phyloP scores from a whole-genome alignment of 2,888 invertebrate species.

The Epsilonema sp. region DNA sequence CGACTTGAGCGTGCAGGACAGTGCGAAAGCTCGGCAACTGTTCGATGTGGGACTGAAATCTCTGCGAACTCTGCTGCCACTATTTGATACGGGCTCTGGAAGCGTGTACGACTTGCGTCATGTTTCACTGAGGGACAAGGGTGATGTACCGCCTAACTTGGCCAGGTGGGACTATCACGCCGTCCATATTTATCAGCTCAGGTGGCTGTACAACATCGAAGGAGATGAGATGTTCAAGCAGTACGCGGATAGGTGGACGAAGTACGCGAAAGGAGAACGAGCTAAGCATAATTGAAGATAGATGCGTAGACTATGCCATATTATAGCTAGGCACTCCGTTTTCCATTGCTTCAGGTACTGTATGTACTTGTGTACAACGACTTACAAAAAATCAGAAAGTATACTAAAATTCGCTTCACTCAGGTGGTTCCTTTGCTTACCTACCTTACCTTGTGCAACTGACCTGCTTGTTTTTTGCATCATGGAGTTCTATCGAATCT shows the following conservation, averaged over 20 bases:
- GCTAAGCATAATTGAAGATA: slow-evolving; percentile 20
- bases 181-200: slow-evolving; percentile 76
- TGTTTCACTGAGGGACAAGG: slow-evolving; percentile 60
- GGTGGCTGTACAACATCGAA: slow-evolving; percentile 61
- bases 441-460: too few relatives aligned
- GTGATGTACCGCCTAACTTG: slow-evolving; percentile 58
- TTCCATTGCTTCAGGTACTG: too few relatives aligned
- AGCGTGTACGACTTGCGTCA: slow-evolving; percentile 89
- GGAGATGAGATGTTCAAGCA: slow-evolving; percentile 19
- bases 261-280: slow-evolving; percentile 19
- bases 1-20: slow-evolving; percentile 43
- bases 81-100: slow-evolving; percentile 85
- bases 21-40: slow-evolving; percentile 8
- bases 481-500: too few relatives aligned
- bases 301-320: too few relatives aligned
- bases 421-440: too few relatives aligned
- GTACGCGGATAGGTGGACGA: slow-evolving; percentile 21
- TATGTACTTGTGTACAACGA: too few relatives aligned
- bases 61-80: slow-evolving; percentile 59
- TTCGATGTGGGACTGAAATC: slow-evolving; percentile 37
- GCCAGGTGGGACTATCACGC: slow-evolving; percentile 98
- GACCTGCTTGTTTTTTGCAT: too few relatives aligned
- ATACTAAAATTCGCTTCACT: too few relatives aligned
- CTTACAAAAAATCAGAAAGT: too few relatives aligned
- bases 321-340: too few relatives aligned